A percentile compares a stretch with the other conserved stretches of the same genome.
Conservation (phyloP, 2,797 vertebrate genomes). For the Molothrus ater region DNA sequence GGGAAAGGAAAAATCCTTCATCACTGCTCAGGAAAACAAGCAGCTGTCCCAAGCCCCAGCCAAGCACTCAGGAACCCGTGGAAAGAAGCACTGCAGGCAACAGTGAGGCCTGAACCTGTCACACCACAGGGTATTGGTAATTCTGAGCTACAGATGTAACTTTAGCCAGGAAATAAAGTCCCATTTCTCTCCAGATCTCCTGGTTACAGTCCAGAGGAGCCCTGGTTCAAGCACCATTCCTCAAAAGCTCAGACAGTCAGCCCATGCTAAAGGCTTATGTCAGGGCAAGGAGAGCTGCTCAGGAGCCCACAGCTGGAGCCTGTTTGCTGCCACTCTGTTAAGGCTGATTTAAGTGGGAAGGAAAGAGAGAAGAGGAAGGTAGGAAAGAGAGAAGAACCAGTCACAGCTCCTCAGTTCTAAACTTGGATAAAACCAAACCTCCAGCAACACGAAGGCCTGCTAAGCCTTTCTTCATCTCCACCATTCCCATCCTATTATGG, state of each 20-base stretch:
- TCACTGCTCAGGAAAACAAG: neutral
- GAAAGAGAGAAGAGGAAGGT: neutral
- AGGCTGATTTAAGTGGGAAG: neutral
- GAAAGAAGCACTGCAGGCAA: neutral
- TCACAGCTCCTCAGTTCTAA: neutral
- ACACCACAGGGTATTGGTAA: neutral
- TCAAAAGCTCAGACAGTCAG: neutral
- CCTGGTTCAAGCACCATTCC: neutral
- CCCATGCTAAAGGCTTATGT: neutral
- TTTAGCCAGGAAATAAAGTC: neutral
- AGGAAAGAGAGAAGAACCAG: neutral
- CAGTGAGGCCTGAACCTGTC: neutral
- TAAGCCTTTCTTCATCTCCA: neutral
- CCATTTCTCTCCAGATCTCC: neutral
- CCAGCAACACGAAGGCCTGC: neutral
- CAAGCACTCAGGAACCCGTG: neutral
- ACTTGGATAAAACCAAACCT: neutral
- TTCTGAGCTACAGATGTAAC: neutral
- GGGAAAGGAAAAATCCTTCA: neutral
- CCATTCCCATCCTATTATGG: neutral
- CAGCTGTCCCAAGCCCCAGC: neutral
- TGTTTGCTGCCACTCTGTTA: rapidly evolving
- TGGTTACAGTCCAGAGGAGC: neutral
- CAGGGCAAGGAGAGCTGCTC: neutral
- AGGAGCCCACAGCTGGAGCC: neutral